These are phyloP conservation scores for Standfussiana lucernea DNA, from an alignment of 2,888 invertebrate genomes.

Conservation along the genomic window DNA sequence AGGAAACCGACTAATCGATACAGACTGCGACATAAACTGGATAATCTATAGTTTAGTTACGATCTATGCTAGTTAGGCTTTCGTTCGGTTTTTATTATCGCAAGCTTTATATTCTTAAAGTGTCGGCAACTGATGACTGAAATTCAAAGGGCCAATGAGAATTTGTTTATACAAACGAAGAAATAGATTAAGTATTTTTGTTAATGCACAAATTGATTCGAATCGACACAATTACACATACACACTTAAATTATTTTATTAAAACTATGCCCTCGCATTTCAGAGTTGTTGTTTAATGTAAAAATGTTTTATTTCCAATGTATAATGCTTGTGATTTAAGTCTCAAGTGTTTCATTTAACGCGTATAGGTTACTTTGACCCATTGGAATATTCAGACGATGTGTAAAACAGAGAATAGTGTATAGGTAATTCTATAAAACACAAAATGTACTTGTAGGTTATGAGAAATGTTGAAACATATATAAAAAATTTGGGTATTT, in stretches of 20 bases:
- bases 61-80: slow-evolving; percentile 89
- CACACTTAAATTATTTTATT: slow-evolving; percentile 75
- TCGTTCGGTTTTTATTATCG: slow-evolving; percentile 86
- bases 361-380: slow-evolving; percentile 83
- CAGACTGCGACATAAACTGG: slow-evolving; percentile 89
- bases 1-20: slow-evolving; percentile 87
- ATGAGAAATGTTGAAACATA: slow-evolving; percentile 89
- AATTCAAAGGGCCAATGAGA: slow-evolving; percentile 87
- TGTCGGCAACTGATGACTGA: slow-evolving; percentile 89
- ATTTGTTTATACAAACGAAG: slow-evolving; percentile 81
- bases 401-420: slow-evolving; percentile 87
- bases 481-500: slow-evolving; percentile 86
- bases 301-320: slow-evolving; percentile 76
- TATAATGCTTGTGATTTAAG: slow-evolving; percentile 74
- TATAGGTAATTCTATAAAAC: slow-evolving; percentile 88
- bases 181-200: slow-evolving; percentile 82
- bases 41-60: slow-evolving; percentile 89
- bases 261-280: slow-evolving; percentile 87
- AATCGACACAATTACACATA: slow-evolving; percentile 73
- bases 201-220: slow-evolving; percentile 83
- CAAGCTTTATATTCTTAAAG: slow-evolving; percentile 87
- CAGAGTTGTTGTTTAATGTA: slow-evolving; percentile 83
- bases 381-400: slow-evolving; percentile 86
- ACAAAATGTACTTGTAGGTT: slow-evolving; percentile 90
- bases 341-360: slow-evolving; percentile 76